Evolutionary conservation across 1,140 invertebrate species (phyloP), one percentile per base, ranked within the genome.

Genomic region (Neelides sp.): DNA sequence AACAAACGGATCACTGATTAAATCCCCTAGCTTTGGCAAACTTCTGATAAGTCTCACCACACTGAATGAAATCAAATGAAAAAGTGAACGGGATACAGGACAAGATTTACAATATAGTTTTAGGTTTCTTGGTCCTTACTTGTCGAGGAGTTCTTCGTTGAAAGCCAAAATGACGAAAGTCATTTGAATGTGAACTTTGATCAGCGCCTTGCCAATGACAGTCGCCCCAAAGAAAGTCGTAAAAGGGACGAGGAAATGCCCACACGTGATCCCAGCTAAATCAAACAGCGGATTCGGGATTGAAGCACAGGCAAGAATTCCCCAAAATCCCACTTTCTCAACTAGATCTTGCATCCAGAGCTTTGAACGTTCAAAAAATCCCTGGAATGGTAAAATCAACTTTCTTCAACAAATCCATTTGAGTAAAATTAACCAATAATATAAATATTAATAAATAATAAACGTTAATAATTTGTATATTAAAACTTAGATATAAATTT

Each of bases 171-270:
- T 98, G 22, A 99, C 93, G 70, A 96, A 95, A 63, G 97, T 71
- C 71, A 93, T 91, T 74, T 99, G 96, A 64, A 99, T 87, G 67
- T 96, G 92, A 87, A 97, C 96, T 74, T 99, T 99, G 57, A 99
- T 83, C 36, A 99, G 75, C 35, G 96, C 96, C 71, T 99, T 99
- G 36, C 94, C 96, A 52, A 99, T 83, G 0, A 99, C 72, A 1
- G 95, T 99, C 44, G 96, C 96, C 28, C 94, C 94, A 69, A 99
- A 99, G 73, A 99, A 99, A 23, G 94, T 98, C 90, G 92, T 97
- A 72, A 99, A 99, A 28, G 95, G 94, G 63, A 99, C 90, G 40
- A 97, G 72, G 68, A 96, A 98, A 71, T 98, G 93, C 8, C 96
- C 96, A 70, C 95, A 99, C 0, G 92, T 98, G 15, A 99, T 87